Evolutionary conservation across 2,797 vertebrate genomes (phyloP), one percentile per base, ranked within the genome.

Genomic region (Picus viridis): DNA sequence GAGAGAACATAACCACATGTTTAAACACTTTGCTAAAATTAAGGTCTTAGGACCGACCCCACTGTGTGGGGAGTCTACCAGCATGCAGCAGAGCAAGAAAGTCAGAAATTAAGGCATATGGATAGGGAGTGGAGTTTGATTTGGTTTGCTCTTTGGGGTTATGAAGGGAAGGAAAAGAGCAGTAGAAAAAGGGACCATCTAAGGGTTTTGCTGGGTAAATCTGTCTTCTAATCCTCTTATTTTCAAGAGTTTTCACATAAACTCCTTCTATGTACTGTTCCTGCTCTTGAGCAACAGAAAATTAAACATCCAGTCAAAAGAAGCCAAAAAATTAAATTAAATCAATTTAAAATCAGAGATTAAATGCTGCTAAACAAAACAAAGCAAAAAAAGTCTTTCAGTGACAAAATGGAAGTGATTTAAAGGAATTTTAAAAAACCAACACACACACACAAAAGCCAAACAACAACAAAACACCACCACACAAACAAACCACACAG

Each of bases 101-200:
- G 36, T 54, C 18, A 32, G 16, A 87, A 84, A 79, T 45, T 11
- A 70, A 71, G 17, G 56, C 2, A 0, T 2, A 12, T 3, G 80
- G 5, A 6, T 8, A 3, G 4, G 5, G 10, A 2, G 7, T 3
- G 9, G 2, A 14, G 19, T 17, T 30, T 26, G 11, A 29, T 30
- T 90, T 67, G 36, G 4, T 83, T 91, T 83, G n/a, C 78, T 26
- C 32, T 86, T 78, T 81, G 58, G 14, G 6, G 4, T 49, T 77
- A 22, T 11, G 7, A 87, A 77, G 11, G 26, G 9, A 86, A 78
- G 53, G 45, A 51, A 34, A 68, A 4, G 6, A 64, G 91, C 12
- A 92, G 14, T 1, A 76, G 43, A 63, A 10, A 56, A 20, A 83
- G 17, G 49, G 1, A 49, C 15, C 7, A 8, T 45, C 39, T 58